Base-by-base conservation (phyloP, 2,797 vertebrate genomes). In the Euthynnus affinis region DNA sequence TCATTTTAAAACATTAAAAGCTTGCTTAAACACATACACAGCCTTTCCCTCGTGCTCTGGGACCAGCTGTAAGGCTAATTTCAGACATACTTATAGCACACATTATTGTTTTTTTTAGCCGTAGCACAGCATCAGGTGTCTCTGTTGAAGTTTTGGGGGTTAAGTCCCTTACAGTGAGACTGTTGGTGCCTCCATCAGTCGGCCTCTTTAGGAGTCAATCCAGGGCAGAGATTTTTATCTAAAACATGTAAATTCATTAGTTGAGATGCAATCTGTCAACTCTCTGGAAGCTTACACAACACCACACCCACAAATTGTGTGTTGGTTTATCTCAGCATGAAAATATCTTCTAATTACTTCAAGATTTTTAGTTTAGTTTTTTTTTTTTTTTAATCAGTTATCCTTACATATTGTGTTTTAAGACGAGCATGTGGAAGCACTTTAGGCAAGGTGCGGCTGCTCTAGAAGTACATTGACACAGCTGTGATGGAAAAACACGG, bases 401-500 rank as follows among this genome's bases (percentile, higher is more conserved):
- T 44, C 5, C 15, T 44, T 37, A 37, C 48, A 34, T 23, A 27
- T 65, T 63, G 27, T 68, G 51, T 63, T 34, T 34, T 82, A 83
- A 77, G 18, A 6, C 18, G 63, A 80, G 55, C 62, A 73, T 78
- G 81, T 86, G 52, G 66, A 79, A 82, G 65, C 61, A 66, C 37
- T 85, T 32, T 23, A 65, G 27, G 37, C 65, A 7, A 81, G 73
- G 85, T 84, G 82, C 57, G 76, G 81, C 81, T 10, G 27, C 80
- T 79, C 49, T 48, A 15, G 63, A 71, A 63, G 17, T 67, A 52
- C 65, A 55, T 37, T 49, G 42, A 84, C 52, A 64, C 82, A 87
- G 84, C 80, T 89, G 85, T 79, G 14, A 51, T 82, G 63, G 68
- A 76, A 81, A 82, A 71, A 49, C 46, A 46, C 62, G 23, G 22